Conservation (phyloP, 2,113 vertebrate genomes). For the Arenaria interpres region DNA sequence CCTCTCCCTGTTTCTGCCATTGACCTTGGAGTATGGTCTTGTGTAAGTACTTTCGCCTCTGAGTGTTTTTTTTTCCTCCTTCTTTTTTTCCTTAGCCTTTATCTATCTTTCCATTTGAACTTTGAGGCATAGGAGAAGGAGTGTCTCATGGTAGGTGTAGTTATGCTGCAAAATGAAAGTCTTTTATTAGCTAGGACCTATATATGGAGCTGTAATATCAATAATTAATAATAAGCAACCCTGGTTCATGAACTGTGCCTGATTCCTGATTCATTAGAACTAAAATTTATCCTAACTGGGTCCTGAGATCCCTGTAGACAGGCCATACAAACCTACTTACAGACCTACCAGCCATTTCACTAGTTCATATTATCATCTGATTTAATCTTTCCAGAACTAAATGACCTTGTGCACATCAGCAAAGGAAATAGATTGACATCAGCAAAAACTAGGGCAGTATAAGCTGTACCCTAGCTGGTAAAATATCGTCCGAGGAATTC, state of each 20-base stretch:
- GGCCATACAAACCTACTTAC: neutral
- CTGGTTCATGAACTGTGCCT: neutral
- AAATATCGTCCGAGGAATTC: neutral
- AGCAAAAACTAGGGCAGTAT: constrained; percentile 15
- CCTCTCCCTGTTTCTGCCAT: neutral
- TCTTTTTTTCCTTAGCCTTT: neutral
- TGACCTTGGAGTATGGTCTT: neutral
- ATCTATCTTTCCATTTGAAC: neutral
- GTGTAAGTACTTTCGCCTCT: neutral
- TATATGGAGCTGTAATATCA: neutral
- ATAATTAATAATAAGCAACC: neutral
- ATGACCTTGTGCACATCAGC: neutral
- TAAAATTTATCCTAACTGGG: neutral
- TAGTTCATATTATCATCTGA: neutral
- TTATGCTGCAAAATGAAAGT: neutral
- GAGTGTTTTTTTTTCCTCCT: fast-evolving
- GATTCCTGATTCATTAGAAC: neutral
- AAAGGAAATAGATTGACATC: constrained; percentile 10
- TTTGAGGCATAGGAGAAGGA: neutral
- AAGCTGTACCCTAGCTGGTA: neutral
- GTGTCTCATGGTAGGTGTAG: neutral
- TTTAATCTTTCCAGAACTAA: constrained; percentile 13
- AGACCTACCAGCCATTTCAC: neutral
- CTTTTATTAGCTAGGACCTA: neutral
- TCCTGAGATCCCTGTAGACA: neutral